These are phyloP conservation scores for Microcaecilia unicolor DNA, from an alignment of 2,797 vertebrate species.

Conservation along the genomic window DNA sequence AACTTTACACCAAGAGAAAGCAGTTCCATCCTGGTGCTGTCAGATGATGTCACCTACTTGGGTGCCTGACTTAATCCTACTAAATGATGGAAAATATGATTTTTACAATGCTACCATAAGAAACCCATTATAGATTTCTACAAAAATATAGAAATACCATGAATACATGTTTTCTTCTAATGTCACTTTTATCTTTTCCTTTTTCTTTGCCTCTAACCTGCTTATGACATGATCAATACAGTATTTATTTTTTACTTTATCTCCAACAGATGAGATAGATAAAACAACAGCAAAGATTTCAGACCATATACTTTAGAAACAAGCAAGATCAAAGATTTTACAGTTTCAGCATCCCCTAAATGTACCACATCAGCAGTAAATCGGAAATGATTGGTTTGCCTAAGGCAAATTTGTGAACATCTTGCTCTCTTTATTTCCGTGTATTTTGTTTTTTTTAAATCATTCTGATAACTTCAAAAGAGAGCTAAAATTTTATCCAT, in stretches of 20 bases:
- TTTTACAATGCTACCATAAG: too few species aligned
- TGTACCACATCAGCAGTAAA: conserved; percentile 31
- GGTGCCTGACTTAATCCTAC: too few species aligned
- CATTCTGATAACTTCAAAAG: conserved; percentile 34
- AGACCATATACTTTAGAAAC: conserved; percentile 1
- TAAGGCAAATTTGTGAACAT: conserved; percentile 38
- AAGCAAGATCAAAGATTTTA: conserved; percentile 21
- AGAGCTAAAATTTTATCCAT: conserved; percentile 2
- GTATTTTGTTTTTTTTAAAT: conserved; percentile 30
- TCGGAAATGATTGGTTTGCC: conserved; percentile 39
- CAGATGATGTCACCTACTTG: too few species aligned
- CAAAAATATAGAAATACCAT: too few species aligned
- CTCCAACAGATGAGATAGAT: conserved; percentile 3
- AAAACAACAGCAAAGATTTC: conserved; percentile 9
- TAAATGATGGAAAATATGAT: too few species aligned
- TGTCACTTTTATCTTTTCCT: conserved; percentile 7
- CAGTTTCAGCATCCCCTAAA: conserved; percentile 16
- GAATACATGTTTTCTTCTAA: too few species aligned
- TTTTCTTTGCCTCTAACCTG: background rate
- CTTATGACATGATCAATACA: conserved; percentile 4
- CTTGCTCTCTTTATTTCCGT: conserved; percentile 14
- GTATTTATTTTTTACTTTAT: conserved; percentile 3
- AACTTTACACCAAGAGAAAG: too few species aligned
- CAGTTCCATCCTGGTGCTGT: too few species aligned
- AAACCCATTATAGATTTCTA: too few species aligned